phyloP scores from a whole-genome alignment of 2,797 vertebrate species.

The Mormyrus proboscirostris region DNA sequence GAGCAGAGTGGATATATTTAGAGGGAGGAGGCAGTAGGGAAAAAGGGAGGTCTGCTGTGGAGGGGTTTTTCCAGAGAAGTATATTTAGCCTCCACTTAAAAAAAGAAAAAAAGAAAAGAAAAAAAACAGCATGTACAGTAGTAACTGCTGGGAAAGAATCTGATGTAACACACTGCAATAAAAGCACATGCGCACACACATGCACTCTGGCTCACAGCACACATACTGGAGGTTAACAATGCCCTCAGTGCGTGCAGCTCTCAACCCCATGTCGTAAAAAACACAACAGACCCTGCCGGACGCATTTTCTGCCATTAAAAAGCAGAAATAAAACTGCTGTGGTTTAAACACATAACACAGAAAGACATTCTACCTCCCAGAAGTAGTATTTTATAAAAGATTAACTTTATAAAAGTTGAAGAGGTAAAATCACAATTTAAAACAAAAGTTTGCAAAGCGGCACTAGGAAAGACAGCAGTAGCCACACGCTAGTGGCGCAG shows the following conservation, averaged over 20 bases:
- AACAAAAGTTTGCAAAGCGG: background rate
- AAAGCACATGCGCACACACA: slow-evolving; percentile 45
- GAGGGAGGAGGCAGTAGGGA: slow-evolving; percentile 41
- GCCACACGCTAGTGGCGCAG: slow-evolving; percentile 35
- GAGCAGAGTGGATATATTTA: slow-evolving; percentile 62
- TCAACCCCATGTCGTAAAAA: slow-evolving; percentile 1
- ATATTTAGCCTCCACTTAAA: slow-evolving; percentile 61
- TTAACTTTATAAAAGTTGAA: background rate
- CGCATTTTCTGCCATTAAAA: background rate
- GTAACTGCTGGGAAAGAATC: slow-evolving; percentile 42
- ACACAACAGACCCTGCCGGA: background rate
- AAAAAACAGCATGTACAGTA: slow-evolving; percentile 49
- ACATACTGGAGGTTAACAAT: slow-evolving; percentile 17
- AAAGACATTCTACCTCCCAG: background rate
- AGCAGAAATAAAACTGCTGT: background rate
- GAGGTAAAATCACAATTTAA: background rate
- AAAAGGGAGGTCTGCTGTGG: slow-evolving; percentile 50
- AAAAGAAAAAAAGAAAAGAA: slow-evolving; percentile 43
- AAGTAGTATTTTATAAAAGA: background rate
- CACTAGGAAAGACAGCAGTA: background rate
- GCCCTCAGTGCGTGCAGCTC: slow-evolving; percentile 4
- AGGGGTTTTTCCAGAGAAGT: slow-evolving; percentile 66
- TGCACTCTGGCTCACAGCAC: background rate
- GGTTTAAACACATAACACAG: background rate
- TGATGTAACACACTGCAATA: slow-evolving; percentile 67